These are phyloP conservation scores for Fulmarus glacialis DNA, from an alignment of 2,113 vertebrate species.

Conservation along the genomic window DNA sequence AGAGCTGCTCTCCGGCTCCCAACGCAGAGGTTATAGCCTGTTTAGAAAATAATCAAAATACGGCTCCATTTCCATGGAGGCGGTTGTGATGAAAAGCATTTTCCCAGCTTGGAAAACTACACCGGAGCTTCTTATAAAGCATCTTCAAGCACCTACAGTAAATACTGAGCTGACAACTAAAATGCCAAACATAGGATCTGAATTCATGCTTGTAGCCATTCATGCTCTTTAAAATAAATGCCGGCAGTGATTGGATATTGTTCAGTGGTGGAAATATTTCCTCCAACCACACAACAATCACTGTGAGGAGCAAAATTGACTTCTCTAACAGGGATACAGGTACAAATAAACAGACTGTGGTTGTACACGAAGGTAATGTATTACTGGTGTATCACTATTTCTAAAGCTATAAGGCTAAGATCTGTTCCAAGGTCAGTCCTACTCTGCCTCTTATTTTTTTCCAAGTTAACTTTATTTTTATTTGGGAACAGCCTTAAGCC, in stretches of 20 bases:
- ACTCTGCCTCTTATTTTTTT: not conserved
- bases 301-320: not conserved
- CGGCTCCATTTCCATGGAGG: slow-evolving; percentile 30
- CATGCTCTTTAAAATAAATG: slow-evolving; percentile 60
- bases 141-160: slow-evolving; percentile 19
- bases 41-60: slow-evolving; percentile 24
- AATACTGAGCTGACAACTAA: slow-evolving; percentile 44
- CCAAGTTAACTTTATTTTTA: not conserved
- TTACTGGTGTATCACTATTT: not conserved
- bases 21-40: not conserved
- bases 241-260: slow-evolving; percentile 59
- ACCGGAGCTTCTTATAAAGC: slow-evolving; percentile 38
- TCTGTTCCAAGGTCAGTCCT: not conserved
- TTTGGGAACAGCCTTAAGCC: not conserved
- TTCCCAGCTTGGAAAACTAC: slow-evolving; percentile 43
- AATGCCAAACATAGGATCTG: not conserved
- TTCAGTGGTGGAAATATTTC: slow-evolving; percentile 59
- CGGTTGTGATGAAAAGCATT: slow-evolving; percentile 40
- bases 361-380: not conserved
- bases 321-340: not conserved
- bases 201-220: slow-evolving; percentile 37
- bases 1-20: slow-evolving; percentile 1
- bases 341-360: not conserved
- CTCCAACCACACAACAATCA: not conserved
- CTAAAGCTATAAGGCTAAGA: not conserved